These are phyloP conservation scores for Agelastica alni DNA, from an alignment of 2,888 invertebrate species.

Conservation along the genomic window DNA sequence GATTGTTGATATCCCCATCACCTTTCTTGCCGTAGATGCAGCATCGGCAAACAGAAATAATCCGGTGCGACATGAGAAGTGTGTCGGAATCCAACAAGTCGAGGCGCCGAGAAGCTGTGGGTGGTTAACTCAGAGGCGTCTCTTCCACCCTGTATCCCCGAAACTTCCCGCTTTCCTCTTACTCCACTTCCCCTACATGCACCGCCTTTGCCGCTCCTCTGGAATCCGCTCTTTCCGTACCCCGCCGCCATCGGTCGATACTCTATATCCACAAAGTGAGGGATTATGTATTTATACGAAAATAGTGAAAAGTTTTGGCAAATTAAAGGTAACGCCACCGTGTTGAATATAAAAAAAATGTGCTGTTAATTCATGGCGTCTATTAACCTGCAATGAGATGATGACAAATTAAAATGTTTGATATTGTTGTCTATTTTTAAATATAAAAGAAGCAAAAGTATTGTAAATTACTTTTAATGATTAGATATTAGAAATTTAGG, in stretches of 20 bases:
- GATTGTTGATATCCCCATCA: background rate
- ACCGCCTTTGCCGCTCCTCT: constrained; percentile 22
- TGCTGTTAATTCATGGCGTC: too few species aligned
- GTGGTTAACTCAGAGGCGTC: constrained; percentile 61
- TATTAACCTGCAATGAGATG: too few species aligned
- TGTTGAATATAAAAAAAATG: too few species aligned
- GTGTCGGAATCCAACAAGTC: constrained; percentile 57
- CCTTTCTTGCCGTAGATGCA: constrained; percentile 12
- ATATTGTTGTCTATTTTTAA: background rate
- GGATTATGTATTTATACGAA: constrained; percentile 11
- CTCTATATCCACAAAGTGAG: constrained; percentile 16
- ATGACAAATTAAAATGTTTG: background rate
- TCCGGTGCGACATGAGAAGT: constrained; percentile 53
- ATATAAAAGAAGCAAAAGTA: too few species aligned
- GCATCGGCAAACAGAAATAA: constrained; percentile 53
- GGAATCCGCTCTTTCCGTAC: constrained; percentile 19
- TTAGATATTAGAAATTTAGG: too few species aligned
- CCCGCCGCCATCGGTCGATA: constrained; percentile 22
- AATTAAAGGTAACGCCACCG: constrained; percentile 5
- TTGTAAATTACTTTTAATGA: too few species aligned
- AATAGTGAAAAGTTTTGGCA: background rate
- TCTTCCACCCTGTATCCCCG: constrained; percentile 49
- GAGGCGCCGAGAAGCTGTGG: constrained; percentile 54
- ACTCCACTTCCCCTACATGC: constrained; percentile 23
- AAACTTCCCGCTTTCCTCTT: constrained; percentile 40